Evolutionary conservation across 2,113 vertebrate genomes (phyloP), one percentile per base, ranked within the genome.

Genomic region (Lophius piscatorius): DNA sequence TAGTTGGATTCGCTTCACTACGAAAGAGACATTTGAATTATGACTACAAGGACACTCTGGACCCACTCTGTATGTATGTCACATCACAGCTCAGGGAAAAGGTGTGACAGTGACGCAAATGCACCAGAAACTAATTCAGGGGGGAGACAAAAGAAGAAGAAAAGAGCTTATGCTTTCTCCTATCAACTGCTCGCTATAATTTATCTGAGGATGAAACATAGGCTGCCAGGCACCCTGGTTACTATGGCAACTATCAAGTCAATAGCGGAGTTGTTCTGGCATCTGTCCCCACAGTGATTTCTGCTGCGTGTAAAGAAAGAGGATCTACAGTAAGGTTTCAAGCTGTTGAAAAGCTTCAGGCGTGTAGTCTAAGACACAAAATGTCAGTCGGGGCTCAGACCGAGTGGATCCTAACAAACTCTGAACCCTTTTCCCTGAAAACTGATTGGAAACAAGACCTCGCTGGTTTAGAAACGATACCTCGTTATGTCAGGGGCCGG

Each of bases 171-270:
- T 48, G 71, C 83, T 83, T 80, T 71, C 51, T 72, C 70, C 70
- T 62, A 81, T 86, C 76, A 82, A 76, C 80, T 59, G 72, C 78
- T 73, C 14, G 70, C 74, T 50, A 79, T 83, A 68, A 86, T 86
- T 83, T 81, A 87, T 86, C 80, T 85, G 80, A 79, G 84, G 80
- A 89, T 88, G 84, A 88, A 90, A 83, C 83, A 82, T 83, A 83
- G 86, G 81, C 81, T 84, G 76, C 83, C 80, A 84, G 76, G 74
- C 74, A 67, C 72, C 69, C 80, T 64, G 67, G 88, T 90, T 88
- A 68, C 88, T 70, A 88, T 88, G 80, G 88, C 63, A 90, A 90
- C 88, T 80, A 81, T 87, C 76, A 70, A 85, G 83, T 87, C 83
- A 86, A 88, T 82, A 80, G 82, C 81, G 13, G 66, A 83, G 66